A percentile compares a stretch with the other conserved stretches of the same genome.
phyloP scores from a whole-genome alignment of 2,888 invertebrate genomes.

The Parapristionchus giblindavisi region DNA sequence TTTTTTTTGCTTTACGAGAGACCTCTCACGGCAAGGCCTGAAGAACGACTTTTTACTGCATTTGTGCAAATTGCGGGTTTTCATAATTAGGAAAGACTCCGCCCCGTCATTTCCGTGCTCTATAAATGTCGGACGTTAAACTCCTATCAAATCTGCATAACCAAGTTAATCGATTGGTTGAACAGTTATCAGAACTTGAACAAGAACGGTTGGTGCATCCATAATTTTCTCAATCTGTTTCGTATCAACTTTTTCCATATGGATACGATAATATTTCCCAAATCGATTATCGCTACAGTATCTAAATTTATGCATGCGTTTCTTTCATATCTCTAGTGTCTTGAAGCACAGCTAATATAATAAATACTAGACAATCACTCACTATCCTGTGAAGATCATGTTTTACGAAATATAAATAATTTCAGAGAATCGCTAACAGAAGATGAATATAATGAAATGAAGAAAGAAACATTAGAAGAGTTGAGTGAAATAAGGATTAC shows the following conservation, averaged over 20 bases:
- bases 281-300: neutral
- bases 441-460: constrained; percentile 78
- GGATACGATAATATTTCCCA: neutral
- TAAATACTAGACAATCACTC: too few species aligned
- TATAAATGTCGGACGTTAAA: constrained; percentile 75
- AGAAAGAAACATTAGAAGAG: constrained; percentile 79
- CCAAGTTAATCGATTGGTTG: constrained; percentile 78
- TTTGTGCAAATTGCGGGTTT: too few species aligned
- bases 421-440: constrained; percentile 77
- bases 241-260: neutral
- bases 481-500: constrained; percentile 71
- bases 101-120: too few species aligned
- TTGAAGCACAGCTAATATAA: too few species aligned
- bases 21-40: too few species aligned
- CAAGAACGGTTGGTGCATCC: constrained; percentile 75
- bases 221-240: neutral
- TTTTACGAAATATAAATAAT: constrained; percentile 6
- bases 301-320: neutral
- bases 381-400: too few species aligned
- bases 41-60: too few species aligned
- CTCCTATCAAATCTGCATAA: constrained; percentile 78
- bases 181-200: constrained; percentile 79
- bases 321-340: neutral
- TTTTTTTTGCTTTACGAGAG: too few species aligned
- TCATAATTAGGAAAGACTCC: too few species aligned